phyloP scores from a whole-genome alignment of 2,888 invertebrate genomes.

The Selenia dentaria region DNA sequence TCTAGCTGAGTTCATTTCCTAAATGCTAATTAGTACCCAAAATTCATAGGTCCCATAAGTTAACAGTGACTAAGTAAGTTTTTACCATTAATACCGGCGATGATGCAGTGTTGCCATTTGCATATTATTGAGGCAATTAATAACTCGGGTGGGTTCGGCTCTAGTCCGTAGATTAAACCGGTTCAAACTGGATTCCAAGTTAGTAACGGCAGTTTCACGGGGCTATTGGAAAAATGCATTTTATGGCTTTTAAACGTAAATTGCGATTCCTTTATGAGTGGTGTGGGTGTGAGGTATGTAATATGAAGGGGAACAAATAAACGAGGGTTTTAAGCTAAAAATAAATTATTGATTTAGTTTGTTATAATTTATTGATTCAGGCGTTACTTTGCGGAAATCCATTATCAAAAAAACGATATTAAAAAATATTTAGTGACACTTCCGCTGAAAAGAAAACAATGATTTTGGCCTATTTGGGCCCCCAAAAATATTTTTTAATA shows the following conservation, averaged over 20 bases:
- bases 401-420: too few relatives aligned
- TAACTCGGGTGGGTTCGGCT: conserved; percentile 35
- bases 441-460: too few relatives aligned
- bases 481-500: too few relatives aligned
- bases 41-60: conserved; percentile 13
- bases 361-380: too few relatives aligned
- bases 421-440: too few relatives aligned
- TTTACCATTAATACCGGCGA: conserved; percentile 27
- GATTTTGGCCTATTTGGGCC: too few relatives aligned
- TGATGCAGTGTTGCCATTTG: conserved; percentile 41
- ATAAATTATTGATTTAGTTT: too few relatives aligned
- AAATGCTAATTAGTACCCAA: conserved; percentile 2
- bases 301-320: too few relatives aligned
- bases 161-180: conserved; percentile 29
- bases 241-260: neutral
- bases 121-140: conserved; percentile 58
- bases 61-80: conserved; percentile 17
- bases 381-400: too few relatives aligned
- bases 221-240: conserved; percentile 17
- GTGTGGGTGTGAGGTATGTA: too few relatives aligned
- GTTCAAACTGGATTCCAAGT: conserved; percentile 28
- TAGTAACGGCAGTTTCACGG: conserved; percentile 5
- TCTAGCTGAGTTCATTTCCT: neutral
- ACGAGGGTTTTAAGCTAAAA: too few relatives aligned
- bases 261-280: too few relatives aligned